These are phyloP conservation scores for Branchellion lobata DNA, from an alignment of 2,888 invertebrate genomes.

Conservation along the genomic window DNA sequence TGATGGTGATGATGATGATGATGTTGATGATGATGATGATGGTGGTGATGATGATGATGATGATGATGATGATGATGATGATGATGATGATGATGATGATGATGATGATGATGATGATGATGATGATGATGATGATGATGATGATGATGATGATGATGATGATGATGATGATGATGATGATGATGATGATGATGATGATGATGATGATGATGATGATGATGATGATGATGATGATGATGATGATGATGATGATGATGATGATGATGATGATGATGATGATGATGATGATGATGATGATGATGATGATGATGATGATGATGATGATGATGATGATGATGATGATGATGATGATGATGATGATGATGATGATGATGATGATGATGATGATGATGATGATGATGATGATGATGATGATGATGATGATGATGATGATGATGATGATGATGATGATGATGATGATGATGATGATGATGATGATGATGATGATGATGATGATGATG, in stretches of 20 bases:
- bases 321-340: neutral
- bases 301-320: neutral
- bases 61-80: conserved; percentile 26
- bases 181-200: neutral
- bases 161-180: conserved; percentile 6
- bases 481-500: too few relatives aligned
- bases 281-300: conserved; percentile 23
- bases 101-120: conserved; percentile 34
- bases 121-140: conserved; percentile 25
- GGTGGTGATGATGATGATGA: conserved; percentile 28
- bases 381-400: neutral
- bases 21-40: too few relatives aligned
- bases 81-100: conserved; percentile 33
- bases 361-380: neutral
- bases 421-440: too few relatives aligned
- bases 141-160: conserved; percentile 17
- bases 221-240: conserved; percentile 3
- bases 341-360: neutral
- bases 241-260: conserved; percentile 6
- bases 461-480: too few relatives aligned
- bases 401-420: neutral
- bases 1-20: too few relatives aligned
- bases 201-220: conserved; percentile 15
- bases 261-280: conserved; percentile 33
- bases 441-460: neutral